Evolutionary conservation across 1,140 invertebrate genomes (phyloP), one percentile per base, ranked within the genome.

Genomic region (Drosophila teissieri): DNA sequence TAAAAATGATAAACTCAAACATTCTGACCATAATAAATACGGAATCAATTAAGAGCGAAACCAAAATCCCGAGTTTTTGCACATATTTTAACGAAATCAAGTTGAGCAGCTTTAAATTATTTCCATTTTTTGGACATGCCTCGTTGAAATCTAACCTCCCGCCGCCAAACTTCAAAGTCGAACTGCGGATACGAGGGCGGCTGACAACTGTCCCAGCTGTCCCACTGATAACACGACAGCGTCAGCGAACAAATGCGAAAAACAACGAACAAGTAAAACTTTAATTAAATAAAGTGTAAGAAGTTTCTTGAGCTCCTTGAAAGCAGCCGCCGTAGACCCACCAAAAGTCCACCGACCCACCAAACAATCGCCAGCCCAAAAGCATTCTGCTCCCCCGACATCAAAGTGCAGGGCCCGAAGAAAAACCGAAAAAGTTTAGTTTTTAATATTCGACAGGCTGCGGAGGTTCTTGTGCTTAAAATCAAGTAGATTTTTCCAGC

Each of bases 271-370:
- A 86, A 80, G 79, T 78, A 74, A 86, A 82, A 88, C 82, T 85
- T 85, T 88, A 85, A 85, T 85, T 85, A 85, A 85, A 85, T 85
- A 85, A 85, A 85, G 78, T 85, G 78, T 88, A 85, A 88, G 82
- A 82, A 85, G 83, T 88, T 85, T 78, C 77, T 69, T 78, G 74
- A 82, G 82, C 63, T 51, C 80, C 80, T 77, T 82, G 78, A 86
- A 81, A 77, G 78, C 73, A 62, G 56, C 62, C 56, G 58, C 56
- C 57, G 17, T 39, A 12, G 17, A 44, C 11, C 52, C 67, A 42
- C 17, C 46, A n/a, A 64, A 48, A 48, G 54, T 54, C 53, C 15
- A 12, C 17, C 22, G 12, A 22, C 17, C 17, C 54, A n/a, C 34
- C 46, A 15, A 39, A 40, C 54, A 39, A 37, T 22, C 17, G 4